A percentile compares a stretch with the other conserved stretches of the same genome.
Conservation (phyloP, 1,140 invertebrate species). For the Zophobas morio region DNA sequence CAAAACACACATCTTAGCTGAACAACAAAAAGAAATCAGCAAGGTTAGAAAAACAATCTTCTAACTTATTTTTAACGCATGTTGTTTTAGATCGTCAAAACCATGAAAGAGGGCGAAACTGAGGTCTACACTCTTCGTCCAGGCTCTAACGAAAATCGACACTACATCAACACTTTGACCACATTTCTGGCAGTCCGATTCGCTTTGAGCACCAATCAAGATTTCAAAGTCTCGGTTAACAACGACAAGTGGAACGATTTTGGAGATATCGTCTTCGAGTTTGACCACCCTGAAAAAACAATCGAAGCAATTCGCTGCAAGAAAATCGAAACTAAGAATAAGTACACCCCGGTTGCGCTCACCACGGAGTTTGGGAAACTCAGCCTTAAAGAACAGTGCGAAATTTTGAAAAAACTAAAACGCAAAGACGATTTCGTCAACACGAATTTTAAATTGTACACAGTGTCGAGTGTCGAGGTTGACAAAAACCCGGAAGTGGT, state of each 20-base stretch:
- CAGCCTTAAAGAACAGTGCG: neutral
- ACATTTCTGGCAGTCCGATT: neutral
- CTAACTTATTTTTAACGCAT: too few relatives aligned
- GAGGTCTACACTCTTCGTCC: too few relatives aligned
- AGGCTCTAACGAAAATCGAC: too few relatives aligned
- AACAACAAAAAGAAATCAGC: too few relatives aligned
- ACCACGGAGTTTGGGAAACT: neutral
- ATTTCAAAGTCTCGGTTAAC: conserved; percentile 3
- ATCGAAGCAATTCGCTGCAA: conserved; percentile 2
- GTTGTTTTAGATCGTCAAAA: too few relatives aligned
- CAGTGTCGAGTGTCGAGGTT: neutral
- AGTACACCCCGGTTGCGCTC: neutral
- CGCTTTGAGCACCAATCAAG: neutral
- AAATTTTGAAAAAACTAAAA: neutral
- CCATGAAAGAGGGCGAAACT: too few relatives aligned
- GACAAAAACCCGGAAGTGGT: neutral
- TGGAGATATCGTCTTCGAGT: conserved; percentile 2
- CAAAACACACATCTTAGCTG: too few relatives aligned
- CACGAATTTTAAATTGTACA: conserved; percentile 2
- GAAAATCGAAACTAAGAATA: neutral
- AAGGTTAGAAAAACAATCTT: too few relatives aligned
- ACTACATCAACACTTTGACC: neutral
- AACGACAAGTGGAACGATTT: conserved; percentile 2
- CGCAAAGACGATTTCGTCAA: neutral
- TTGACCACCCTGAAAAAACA: neutral